phyloP scores from a whole-genome alignment of 2,113 vertebrate species.

The Eolophus roseicapilla region DNA sequence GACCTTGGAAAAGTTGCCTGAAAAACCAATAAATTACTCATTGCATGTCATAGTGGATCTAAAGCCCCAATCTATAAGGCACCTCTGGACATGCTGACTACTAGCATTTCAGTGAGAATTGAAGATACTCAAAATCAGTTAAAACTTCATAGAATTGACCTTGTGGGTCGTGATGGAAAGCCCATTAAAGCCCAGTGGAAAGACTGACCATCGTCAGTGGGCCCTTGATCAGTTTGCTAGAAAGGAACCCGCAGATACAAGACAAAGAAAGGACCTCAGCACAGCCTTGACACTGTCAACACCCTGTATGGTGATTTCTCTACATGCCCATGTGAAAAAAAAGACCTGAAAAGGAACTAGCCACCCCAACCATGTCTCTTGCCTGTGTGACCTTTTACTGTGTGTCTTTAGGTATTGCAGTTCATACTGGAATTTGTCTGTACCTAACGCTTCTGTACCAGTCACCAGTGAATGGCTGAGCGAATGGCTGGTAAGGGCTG shows the following conservation, averaged over 20 bases:
- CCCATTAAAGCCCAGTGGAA: not conserved
- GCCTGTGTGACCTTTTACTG: not conserved
- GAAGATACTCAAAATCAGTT: not conserved
- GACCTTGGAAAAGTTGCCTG: not conserved
- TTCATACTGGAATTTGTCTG: not conserved
- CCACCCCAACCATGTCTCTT: not conserved
- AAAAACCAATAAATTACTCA: constrained; percentile 9
- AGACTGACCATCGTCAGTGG: not conserved
- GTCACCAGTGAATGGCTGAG: not conserved
- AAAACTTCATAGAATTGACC: not conserved
- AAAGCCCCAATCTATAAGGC: not conserved
- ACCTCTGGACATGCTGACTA: not conserved
- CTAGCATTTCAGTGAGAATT: not conserved
- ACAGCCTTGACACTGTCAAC: not conserved
- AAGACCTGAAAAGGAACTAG: not conserved
- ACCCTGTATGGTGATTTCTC: not conserved
- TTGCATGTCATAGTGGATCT: not conserved
- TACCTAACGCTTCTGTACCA: not conserved
- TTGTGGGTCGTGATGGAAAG: not conserved
- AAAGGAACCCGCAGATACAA: not conserved
- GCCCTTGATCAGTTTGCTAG: not conserved
- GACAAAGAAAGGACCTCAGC: not conserved
- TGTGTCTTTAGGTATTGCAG: not conserved
- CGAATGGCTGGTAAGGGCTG: not conserved
- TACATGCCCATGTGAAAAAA: not conserved